Base-by-base conservation (phyloP, 2,113 vertebrate species). In the Coreoperca whiteheadi region DNA sequence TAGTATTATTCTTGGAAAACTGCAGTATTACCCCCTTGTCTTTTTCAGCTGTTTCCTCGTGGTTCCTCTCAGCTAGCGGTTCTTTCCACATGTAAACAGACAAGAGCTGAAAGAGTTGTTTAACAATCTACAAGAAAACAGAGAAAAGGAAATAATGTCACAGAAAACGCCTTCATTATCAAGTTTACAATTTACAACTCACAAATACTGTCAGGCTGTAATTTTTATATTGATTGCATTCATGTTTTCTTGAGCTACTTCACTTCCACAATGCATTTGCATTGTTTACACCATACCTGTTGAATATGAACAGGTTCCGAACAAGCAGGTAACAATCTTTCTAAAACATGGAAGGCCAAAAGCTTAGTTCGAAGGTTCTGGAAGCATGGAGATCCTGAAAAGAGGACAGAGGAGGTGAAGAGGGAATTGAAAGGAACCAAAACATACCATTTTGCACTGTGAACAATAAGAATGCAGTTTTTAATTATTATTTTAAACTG, bases 51-150 rank as follows among this genome's bases (percentile, higher is more conserved):
- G 14, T 70, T 48, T 93, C 92, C 25, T 94, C 93, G 1, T 67
- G 74, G 75, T 77, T 91, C 61, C 43, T 91, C 48, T 90, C 88
- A 10, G 71, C 84, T 64, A 95, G 77, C 56, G 95, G 94, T 68
- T 96, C 94, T 81, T 96, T 95, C 96, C 96, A 96, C 96, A 96
- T 96, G 74, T 90, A 96, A 39, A 92, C 72, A 82, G 95, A 95
- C 76, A 96, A 85, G 23, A 96, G 92, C 70, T 93, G 92, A 80
- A 96, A 96, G 21, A 96, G 92, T 23, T 94, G 93, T 70, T 95
- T 93, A 23, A 96, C 93, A 89, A 95, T 95, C 96, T 96, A 69
- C 25, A 81, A 83, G 39, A 83, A 69, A 43, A 67, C 34, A 56
- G 50, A 54, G 51, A 50, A 66, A 43, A 74, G 23, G 12, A 41